Conservation (phyloP, 1,140 invertebrate species). For the Bombus confusus region DNA sequence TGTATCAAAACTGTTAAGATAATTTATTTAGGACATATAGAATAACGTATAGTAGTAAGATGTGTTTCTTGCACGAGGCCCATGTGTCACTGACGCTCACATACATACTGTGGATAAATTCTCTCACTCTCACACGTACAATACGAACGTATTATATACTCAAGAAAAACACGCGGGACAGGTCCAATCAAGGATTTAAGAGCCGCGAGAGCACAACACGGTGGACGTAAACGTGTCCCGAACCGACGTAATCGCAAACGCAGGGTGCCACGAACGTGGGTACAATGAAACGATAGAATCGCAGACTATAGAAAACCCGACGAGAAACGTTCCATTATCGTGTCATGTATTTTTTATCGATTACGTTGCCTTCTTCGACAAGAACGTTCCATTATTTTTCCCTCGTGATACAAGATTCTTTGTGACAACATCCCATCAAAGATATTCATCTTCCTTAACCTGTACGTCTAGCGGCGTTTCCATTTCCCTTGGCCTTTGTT, state of each 20-base stretch:
- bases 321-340: conserved; percentile 19
- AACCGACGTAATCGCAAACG: background rate
- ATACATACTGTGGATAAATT: no score
- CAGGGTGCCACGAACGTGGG: no score
- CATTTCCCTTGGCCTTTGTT: conserved; percentile 17
- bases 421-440: conserved; percentile 21
- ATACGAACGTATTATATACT: no score
- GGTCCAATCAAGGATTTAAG: no score
- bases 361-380: background rate
- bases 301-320: background rate
- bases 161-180: no score
- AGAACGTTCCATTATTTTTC: conserved; percentile 38
- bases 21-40: no score
- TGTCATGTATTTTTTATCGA: conserved; percentile 24
- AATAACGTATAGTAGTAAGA: no score
- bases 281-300: background rate
- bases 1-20: no score
- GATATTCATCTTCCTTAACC: conserved; percentile 24
- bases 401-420: background rate
- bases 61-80: no score
- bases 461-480: conserved; percentile 9
- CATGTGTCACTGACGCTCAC: no score
- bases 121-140: no score
- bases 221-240: no score
- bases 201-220: background rate